Percentiles rank a stretch among this genome's conserved stretches.
Evolutionary conservation across 2,797 vertebrate species (phyloP).

Genomic region (Thalassophryne amazonica): DNA sequence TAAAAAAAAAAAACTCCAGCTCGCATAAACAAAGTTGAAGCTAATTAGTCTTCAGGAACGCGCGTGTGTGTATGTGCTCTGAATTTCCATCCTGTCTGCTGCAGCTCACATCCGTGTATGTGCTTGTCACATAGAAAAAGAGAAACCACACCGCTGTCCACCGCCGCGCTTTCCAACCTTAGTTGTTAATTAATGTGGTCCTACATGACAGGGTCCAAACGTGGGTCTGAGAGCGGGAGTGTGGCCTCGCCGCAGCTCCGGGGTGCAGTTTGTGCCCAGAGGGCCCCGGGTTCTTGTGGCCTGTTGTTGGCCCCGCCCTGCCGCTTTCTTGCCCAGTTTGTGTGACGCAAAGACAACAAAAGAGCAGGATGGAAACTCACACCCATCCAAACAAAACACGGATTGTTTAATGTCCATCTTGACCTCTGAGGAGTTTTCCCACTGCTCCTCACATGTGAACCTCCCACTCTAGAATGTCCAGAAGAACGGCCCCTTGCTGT

Average conservation of each 20-base stretch:
- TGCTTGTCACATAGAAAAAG: slow-evolving; percentile 1
- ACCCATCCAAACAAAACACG: slow-evolving; percentile 40
- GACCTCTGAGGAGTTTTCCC: slow-evolving; percentile 45
- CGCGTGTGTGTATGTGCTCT: not conserved
- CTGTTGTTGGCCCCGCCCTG: no score
- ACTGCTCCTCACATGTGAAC: slow-evolving; percentile 21
- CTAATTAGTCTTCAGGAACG: slow-evolving; percentile 49
- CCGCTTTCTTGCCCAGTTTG: slow-evolving; percentile 16
- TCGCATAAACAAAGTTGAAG: slow-evolving; percentile 54
- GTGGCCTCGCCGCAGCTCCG: not conserved
- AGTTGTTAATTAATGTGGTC: slow-evolving; percentile 22
- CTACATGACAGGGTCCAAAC: slow-evolving; percentile 18
- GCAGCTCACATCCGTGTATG: not conserved
- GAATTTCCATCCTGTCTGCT: not conserved
- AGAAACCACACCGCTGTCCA: slow-evolving; percentile 9
- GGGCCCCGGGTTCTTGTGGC: slow-evolving; percentile 1
- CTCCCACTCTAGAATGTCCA: no score
- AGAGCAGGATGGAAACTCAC: slow-evolving; percentile 33
- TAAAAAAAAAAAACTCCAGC: slow-evolving; percentile 60
- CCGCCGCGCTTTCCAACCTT: slow-evolving; percentile 1
- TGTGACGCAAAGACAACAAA: slow-evolving; percentile 25
- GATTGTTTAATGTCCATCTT: slow-evolving; percentile 46
- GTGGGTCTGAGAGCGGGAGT: slow-evolving; percentile 22
- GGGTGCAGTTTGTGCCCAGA: not conserved
- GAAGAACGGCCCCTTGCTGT: no score